A percentile compares a stretch with the other conserved stretches of the same genome.
These are phyloP conservation scores for Drosophila aff. DNA, from an alignment of 1,140 invertebrate species.

Conservation along the genomic window DNA sequence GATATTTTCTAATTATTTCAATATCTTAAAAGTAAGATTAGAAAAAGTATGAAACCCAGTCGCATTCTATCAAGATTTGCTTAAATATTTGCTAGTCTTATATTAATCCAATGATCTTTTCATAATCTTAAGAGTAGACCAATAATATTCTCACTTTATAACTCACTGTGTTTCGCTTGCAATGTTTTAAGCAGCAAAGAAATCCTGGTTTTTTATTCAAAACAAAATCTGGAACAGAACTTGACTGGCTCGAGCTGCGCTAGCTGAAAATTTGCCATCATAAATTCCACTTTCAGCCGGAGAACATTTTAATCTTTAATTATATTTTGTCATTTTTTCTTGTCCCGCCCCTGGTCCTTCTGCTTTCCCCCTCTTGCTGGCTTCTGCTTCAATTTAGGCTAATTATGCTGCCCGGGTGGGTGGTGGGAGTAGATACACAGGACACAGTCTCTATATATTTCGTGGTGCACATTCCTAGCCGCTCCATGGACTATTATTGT, in stretches of 20 bases:
- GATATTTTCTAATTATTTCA: neutral
- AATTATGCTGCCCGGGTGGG: conserved; percentile 61
- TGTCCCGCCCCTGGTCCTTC: neutral
- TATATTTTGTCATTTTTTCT: conserved; percentile 60
- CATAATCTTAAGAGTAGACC: too few species aligned
- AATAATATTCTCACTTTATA: too few species aligned
- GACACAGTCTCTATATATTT: conserved; percentile 36
- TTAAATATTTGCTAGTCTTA: neutral
- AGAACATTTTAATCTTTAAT: conserved; percentile 68
- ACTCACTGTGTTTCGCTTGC: neutral
- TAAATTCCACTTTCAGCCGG: conserved; percentile 34
- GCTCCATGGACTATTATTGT: conserved; percentile 43
- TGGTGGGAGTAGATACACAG: conserved; percentile 10
- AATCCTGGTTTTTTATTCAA: neutral
- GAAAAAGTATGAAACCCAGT: neutral
- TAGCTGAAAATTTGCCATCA: conserved; percentile 21
- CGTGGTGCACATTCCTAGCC: conserved; percentile 61
- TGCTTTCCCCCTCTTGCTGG: neutral
- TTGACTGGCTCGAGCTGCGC: neutral
- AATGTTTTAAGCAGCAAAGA: neutral
- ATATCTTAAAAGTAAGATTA: neutral
- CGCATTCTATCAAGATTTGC: neutral
- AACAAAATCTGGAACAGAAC: neutral
- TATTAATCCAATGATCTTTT: too few species aligned
- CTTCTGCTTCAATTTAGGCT: conserved; percentile 67